These are phyloP conservation scores for Oxygymnocypris stewartii DNA, from an alignment of 2,113 vertebrate species.

Conservation along the genomic window DNA sequence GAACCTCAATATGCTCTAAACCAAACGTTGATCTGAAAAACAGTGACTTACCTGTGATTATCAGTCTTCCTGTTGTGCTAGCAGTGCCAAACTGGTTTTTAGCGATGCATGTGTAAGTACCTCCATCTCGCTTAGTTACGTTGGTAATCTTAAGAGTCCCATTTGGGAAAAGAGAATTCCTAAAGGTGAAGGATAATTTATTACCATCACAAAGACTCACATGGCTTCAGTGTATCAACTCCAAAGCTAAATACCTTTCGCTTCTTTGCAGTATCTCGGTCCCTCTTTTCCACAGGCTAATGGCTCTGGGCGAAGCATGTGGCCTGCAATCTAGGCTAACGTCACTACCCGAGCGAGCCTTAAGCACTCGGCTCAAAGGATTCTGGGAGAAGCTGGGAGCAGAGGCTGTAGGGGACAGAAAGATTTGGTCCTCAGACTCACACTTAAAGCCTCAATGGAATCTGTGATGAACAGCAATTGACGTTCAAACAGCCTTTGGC, in stretches of 20 bases:
- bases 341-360: constrained; percentile 85
- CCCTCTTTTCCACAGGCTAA: constrained; percentile 88
- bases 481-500: constrained; percentile 32
- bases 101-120: constrained; percentile 85
- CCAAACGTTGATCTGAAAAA: background rate
- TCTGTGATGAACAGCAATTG: constrained; percentile 24
- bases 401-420: constrained; percentile 77
- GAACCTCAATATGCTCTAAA: background rate
- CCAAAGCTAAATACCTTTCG: constrained; percentile 78
- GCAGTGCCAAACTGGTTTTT: constrained; percentile 92
- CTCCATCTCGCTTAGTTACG: constrained; percentile 84
- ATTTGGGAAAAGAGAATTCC: constrained; percentile 80
- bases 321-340: constrained; percentile 91
- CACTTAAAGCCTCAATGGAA: constrained; percentile 34
- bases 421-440: constrained; percentile 36
- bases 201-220: constrained; percentile 23
- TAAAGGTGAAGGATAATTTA: constrained; percentile 56
- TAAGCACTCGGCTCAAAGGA: constrained; percentile 82
- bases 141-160: constrained; percentile 86
- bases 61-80: constrained; percentile 80
- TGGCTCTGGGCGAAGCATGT: constrained; percentile 86
- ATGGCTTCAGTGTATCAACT: background rate
- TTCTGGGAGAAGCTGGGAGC: constrained; percentile 89
- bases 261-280: constrained; percentile 80
- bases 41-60: constrained; percentile 82